A percentile compares a stretch with the other conserved stretches of the same genome.
phyloP scores from a whole-genome alignment of 2,113 vertebrate genomes.

The Nycticryphes semicollaris region DNA sequence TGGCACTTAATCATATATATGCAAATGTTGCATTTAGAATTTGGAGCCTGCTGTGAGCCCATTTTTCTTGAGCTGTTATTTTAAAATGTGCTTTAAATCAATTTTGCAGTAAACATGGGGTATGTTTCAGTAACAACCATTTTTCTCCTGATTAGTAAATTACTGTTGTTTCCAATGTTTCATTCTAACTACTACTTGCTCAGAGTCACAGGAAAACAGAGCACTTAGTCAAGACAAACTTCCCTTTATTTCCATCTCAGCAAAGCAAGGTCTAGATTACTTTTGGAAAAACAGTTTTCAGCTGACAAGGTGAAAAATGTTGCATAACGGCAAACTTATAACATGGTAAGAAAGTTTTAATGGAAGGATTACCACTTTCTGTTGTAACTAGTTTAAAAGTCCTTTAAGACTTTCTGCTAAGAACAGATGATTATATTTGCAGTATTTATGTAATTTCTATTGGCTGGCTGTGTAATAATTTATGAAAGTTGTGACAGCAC shows the following conservation, averaged over 20 bases:
- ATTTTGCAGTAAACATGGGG: constrained; percentile 32
- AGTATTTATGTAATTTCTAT: constrained; percentile 54
- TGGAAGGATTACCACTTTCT: constrained; percentile 57
- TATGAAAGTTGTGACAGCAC: constrained; percentile 53
- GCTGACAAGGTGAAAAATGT: constrained; percentile 72
- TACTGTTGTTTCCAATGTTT: constrained; percentile 38
- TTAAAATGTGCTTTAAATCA: constrained; percentile 25
- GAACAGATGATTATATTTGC: constrained; percentile 46
- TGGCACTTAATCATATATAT: constrained; percentile 12
- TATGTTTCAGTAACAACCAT: constrained; percentile 28
- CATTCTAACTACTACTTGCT: constrained; percentile 48
- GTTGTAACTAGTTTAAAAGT: constrained; percentile 61
- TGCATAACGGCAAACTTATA: constrained; percentile 42
- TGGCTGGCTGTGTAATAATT: constrained; percentile 44
- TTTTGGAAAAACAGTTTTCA: constrained; percentile 57
- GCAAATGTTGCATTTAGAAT: constrained; percentile 47
- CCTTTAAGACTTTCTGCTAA: constrained; percentile 46
- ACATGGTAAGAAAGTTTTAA: constrained; percentile 54
- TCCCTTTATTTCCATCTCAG: constrained; percentile 63
- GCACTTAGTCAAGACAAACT: constrained; percentile 57
- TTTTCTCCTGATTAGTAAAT: constrained; percentile 69
- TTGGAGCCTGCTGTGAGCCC: not conserved
- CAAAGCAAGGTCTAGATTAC: constrained; percentile 48
- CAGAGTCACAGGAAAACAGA: constrained; percentile 41
- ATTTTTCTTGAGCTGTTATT: constrained; percentile 29